Conservation (phyloP, 2,797 vertebrate species). For the Peromyscus eremicus region DNA sequence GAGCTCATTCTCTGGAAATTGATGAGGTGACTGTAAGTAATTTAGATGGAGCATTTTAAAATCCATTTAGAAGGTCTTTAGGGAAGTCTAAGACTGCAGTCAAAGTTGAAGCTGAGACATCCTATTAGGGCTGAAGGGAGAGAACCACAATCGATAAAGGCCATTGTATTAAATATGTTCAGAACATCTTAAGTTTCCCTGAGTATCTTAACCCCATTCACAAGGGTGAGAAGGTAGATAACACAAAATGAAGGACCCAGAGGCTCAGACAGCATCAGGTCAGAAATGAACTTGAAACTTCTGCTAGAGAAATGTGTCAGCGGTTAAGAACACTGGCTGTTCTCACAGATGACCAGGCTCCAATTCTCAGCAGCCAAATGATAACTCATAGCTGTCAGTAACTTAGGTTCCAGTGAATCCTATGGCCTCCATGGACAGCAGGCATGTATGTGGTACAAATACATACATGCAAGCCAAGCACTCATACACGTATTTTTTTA, state of each 20-base stretch:
- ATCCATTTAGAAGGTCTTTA: conserved; percentile 81
- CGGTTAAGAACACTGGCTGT: not conserved
- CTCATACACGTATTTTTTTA: not conserved
- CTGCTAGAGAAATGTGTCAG: not conserved
- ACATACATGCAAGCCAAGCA: not conserved
- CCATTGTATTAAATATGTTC: conserved; percentile 76
- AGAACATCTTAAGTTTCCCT: not conserved
- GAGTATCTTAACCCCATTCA: conserved; percentile 62
- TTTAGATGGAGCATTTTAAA: conserved; percentile 78
- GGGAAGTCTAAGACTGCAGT: conserved; percentile 73
- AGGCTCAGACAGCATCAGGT: not conserved
- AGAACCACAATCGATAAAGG: conserved; percentile 72
- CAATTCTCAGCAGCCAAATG: not conserved
- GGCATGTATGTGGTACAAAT: not conserved
- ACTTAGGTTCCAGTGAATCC: not conserved
- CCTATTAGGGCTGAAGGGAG: conserved; percentile 45
- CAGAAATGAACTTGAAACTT: not conserved
- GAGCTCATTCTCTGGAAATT: conserved; percentile 72
- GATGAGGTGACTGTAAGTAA: conserved; percentile 76
- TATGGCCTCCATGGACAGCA: not conserved
- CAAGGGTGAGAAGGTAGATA: not conserved
- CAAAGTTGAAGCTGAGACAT: conserved; percentile 73
- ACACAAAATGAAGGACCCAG: not conserved
- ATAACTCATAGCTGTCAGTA: not conserved
- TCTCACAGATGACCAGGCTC: not conserved